Base-by-base conservation (phyloP, 2,113 vertebrate genomes). In the Muscicapa adusta region DNA sequence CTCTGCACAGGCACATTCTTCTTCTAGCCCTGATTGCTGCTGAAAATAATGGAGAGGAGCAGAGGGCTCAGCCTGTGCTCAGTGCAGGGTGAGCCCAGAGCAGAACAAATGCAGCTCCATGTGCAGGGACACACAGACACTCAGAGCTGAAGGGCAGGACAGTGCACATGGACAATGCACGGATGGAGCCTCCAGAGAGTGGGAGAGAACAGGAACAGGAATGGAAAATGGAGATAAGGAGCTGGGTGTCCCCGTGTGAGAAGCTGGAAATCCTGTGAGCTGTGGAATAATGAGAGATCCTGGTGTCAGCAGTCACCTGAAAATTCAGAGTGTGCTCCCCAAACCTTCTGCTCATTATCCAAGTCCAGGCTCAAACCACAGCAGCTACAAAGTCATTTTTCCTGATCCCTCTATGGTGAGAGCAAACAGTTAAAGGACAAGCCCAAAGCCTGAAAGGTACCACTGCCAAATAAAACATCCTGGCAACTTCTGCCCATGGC, bases 121-220 rank as follows among this genome's bases (percentile, higher is more conserved):
- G 8, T 29, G 88, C 78, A 40, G 73, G 38, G 34, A 45, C 8
- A 62, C 47, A 75, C 3, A 0, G 17, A 81, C 71, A 45, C 0
- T 3, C 48, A 10, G 60, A 5, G 48, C 56, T 51, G 17, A 76
- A 1, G 5, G 56, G 17, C 56, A 43, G 3, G 17, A 60, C 7
- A 1, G 1, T 5, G 56, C 48, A 61, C 54, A 43, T 5, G 0
- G 1, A 4, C 22, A 20, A 71, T 6, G 43, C 57, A 16, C 63
- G 4, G 1, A 24, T 10, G 28, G 20, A 24, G 43, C 58, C 45
- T 23, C 34, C 61, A 61, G 57, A 3, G 33, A 48, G 15, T 12
- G 56, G 9, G 24, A 43, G 26, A 57, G 22, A 50, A 54, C 45
- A 25, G 3, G 10, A 19, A 47, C 0, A 42, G 54, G 70, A 48